A percentile compares a stretch with the other conserved stretches of the same genome.
Evolutionary conservation across 2,888 invertebrate species (phyloP).

Genomic region (Dicranocentrus wangi): DNA sequence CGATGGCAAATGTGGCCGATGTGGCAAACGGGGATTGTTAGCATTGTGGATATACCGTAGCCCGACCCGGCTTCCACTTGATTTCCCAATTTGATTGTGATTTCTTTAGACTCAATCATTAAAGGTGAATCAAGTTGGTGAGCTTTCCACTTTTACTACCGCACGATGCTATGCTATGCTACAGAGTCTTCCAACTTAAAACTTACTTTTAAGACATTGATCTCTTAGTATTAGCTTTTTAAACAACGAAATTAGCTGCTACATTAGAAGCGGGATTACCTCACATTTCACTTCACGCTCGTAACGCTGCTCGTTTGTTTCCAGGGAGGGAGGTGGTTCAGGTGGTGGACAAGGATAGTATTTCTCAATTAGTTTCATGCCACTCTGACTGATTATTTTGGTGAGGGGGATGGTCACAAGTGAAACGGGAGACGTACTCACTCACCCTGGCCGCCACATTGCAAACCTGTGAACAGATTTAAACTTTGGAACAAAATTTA

Average conservation of each 20-base stretch:
- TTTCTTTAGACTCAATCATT: too few species aligned
- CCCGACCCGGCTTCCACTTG: too few species aligned
- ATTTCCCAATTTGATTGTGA: too few species aligned
- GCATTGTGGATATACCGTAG: too few species aligned
- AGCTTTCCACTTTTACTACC: too few species aligned
- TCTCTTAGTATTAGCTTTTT: too few species aligned
- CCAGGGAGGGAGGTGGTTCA: background rate
- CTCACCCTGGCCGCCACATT: background rate
- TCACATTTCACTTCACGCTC: background rate
- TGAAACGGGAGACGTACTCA: background rate
- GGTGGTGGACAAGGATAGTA: slow-evolving; percentile 17
- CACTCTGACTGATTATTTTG: slow-evolving; percentile 19
- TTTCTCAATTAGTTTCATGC: slow-evolving; percentile 15
- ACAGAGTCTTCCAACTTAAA: background rate
- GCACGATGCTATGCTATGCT: too few species aligned
- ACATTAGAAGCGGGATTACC: background rate
- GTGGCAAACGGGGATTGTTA: too few species aligned
- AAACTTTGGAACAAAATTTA: slow-evolving; percentile 38
- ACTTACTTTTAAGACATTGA: background rate
- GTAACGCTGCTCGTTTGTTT: background rate
- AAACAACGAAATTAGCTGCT: slow-evolving; percentile 2
- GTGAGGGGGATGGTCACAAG: background rate
- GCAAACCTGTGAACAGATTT: slow-evolving; percentile 5
- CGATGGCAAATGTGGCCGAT: too few species aligned
- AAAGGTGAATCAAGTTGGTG: too few species aligned